Evolutionary conservation across 2,888 invertebrate species (phyloP).

Genomic region (Yponomeuta evonymella): DNA sequence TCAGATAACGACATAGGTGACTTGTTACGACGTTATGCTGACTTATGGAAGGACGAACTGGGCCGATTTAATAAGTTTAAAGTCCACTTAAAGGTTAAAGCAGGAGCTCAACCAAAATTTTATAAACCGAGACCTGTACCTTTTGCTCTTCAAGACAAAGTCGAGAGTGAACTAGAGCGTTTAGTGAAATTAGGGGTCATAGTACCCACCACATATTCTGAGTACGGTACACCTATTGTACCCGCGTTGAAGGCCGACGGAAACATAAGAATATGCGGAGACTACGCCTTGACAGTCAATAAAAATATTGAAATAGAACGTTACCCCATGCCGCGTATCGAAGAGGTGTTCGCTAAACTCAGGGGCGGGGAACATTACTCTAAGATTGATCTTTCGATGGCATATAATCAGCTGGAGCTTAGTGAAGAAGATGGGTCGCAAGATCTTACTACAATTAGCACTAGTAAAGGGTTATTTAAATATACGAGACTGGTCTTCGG

Average conservation of each 20-base stretch:
- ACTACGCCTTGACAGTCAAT: slow-evolving; percentile 29
- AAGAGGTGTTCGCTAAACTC: slow-evolving; percentile 28
- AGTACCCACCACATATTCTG: too few species aligned
- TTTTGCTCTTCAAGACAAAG: slow-evolving; percentile 29
- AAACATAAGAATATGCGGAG: slow-evolving; percentile 26
- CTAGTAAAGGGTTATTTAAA: slow-evolving; percentile 22
- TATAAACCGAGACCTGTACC: slow-evolving; percentile 30
- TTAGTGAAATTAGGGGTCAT: slow-evolving; percentile 10
- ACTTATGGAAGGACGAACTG: slow-evolving; percentile 23
- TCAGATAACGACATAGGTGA: slow-evolving; percentile 9
- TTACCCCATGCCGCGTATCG: slow-evolving; percentile 28
- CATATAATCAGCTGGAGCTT: slow-evolving; percentile 24
- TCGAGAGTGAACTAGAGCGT: slow-evolving; percentile 21
- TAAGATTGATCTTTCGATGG: slow-evolving; percentile 24
- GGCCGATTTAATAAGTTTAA: slow-evolving; percentile 25
- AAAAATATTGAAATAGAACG: slow-evolving; percentile 23
- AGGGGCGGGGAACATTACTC: slow-evolving; percentile 24
- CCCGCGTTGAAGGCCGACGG: slow-evolving; percentile 25
- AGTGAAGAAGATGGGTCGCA: slow-evolving; percentile 20
- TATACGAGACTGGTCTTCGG: slow-evolving; percentile 13
- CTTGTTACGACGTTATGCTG: slow-evolving; percentile 17
- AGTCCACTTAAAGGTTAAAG: slow-evolving; percentile 22
- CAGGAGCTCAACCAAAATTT: slow-evolving; percentile 22
- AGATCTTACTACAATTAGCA: slow-evolving; percentile 24
- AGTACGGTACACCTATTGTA: slow-evolving; percentile 20